Conservation (phyloP, 2,113 vertebrate species). For the Tragelaphus buxtoni region DNA sequence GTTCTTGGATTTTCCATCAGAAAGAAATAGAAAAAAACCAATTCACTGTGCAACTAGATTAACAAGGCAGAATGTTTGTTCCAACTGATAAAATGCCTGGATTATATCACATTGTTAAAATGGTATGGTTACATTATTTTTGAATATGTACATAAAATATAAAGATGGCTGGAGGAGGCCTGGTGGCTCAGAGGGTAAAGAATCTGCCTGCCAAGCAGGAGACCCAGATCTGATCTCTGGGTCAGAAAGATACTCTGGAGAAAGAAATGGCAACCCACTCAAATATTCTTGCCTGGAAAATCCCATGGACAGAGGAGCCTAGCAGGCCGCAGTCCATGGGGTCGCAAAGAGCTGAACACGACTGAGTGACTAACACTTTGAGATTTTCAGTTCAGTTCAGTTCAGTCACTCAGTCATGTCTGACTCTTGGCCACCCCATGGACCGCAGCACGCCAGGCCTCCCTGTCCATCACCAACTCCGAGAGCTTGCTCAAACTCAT, state of each 20-base stretch:
- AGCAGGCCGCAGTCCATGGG: not conserved
- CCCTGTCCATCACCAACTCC: not conserved
- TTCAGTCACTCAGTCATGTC: not conserved
- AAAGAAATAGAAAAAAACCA: not conserved
- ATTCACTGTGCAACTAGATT: not conserved
- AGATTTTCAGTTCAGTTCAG: not conserved
- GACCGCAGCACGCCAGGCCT: rapidly evolving
- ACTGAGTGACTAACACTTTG: not conserved
- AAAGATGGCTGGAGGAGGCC: not conserved
- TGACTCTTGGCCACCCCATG: not conserved
- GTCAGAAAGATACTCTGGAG: not conserved
- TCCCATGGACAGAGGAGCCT: not conserved
- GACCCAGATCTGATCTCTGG: not conserved
- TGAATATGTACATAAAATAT: not conserved
- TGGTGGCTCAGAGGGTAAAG: not conserved
- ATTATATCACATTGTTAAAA: not conserved
- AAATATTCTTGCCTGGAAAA: not conserved
- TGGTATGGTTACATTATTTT: not conserved
- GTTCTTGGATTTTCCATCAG: not conserved
- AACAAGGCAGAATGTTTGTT: not conserved
- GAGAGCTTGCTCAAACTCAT: not conserved
- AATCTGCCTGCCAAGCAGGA: not conserved
- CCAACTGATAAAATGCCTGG: not conserved
- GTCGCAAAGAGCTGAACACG: not conserved
- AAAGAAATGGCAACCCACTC: not conserved